Percentiles rank a stretch among this genome's conserved stretches.
Evolutionary conservation across 2,888 invertebrate species (phyloP).

Genomic region (Kuschelorhynchus macadamiae): DNA sequence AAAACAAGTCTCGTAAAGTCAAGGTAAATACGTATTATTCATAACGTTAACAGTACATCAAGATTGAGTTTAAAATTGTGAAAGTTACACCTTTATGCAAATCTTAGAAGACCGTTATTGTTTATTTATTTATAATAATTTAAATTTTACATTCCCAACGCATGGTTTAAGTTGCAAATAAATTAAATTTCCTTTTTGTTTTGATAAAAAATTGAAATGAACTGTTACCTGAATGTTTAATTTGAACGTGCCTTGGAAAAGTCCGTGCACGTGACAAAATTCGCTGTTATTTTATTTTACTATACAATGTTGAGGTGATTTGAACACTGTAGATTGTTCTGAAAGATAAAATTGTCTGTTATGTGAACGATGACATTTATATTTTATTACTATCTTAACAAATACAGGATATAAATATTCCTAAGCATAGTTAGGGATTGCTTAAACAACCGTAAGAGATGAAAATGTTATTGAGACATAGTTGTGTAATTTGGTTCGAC

Average conservation of each 20-base stretch:
- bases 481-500: no score
- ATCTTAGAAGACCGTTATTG: background rate
- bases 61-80: conserved; percentile 26
- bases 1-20: conserved; percentile 19
- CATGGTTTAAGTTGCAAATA: background rate
- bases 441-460: no score
- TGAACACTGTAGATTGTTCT: conserved; percentile 2
- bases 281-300: background rate
- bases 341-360: conserved; percentile 1
- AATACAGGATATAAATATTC: no score
- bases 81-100: conserved; percentile 13
- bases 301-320: background rate
- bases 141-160: conserved; percentile 3
- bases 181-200: conserved; percentile 4
- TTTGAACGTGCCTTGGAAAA: conserved; percentile 3
- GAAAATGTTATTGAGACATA: no score
- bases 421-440: no score
- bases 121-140: conserved; percentile 12
- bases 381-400: no score
- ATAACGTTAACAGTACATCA: conserved; percentile 34
- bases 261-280: conserved; percentile 8
- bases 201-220: background rate
- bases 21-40: conserved; percentile 34
- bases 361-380: conserved; percentile 10
- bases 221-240: conserved; percentile 13